Base-by-base conservation (phyloP, 2,888 invertebrate genomes). In the Desoria tigrina region DNA sequence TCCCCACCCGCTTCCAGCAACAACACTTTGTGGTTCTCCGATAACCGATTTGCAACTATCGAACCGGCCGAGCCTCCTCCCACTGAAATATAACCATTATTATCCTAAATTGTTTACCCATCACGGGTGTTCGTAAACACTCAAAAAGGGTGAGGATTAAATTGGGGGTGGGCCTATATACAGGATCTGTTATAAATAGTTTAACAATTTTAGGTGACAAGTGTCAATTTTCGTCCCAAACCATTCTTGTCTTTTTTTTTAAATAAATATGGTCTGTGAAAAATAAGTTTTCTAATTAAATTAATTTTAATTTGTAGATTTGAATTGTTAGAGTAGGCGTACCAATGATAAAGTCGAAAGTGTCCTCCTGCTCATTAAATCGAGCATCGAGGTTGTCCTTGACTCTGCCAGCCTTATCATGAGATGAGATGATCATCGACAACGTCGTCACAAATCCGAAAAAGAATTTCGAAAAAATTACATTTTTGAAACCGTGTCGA, bases 381-480 rank as follows among this genome's bases (percentile, higher is more conserved):
- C 66, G 61, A 11, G 71, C 71, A 65, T 71, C 68, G 7, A 71
- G 50, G 56, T 63, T 71, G 54, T 71, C 71, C 51, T 64, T 54
- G 14, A 71, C 61, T 37, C 71, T 58, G 27, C 68, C 71, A 21
- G 68, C 62, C 58, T 71, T 71, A 58, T 71, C 71, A 59, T 71
- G 68, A 39, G 64, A 64, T 37, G 62, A 58, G 28, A 71, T 61
- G 45, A 71, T 53, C 56, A 71, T 62, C 7, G 66, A 66, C 24
- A 71, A 32, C 42, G 66, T 63, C 27, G 71, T 68, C 14, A 71
- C 59, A 64, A 71, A 71, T 45, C 71, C 71, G 49, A 71, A 71
- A 54, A 71, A 71, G 63, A 71, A 71, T 53, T 68, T 71, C 23
- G 71, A 71, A 60, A 71, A 71, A 24, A 71, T 66, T 42, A 71